Evolutionary conservation across 2,888 invertebrate species (phyloP), one percentile per base, ranked within the genome.

Genomic region (Achlya flavicornis): DNA sequence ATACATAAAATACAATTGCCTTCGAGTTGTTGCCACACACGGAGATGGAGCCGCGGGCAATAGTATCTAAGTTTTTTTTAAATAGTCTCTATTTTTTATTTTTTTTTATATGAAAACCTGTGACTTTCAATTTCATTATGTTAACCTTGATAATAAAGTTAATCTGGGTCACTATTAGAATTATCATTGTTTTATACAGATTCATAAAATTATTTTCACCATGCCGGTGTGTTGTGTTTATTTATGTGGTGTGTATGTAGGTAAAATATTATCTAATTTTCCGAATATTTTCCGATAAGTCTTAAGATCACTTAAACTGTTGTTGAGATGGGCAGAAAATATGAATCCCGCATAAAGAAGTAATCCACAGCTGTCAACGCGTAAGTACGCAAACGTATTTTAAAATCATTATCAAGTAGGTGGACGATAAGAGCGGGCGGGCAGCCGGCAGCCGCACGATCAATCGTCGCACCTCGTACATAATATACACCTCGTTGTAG

Each of bases 321-420:
- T 26, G 26, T 26, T 43, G 43, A 43, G 43, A 43, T 46, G 5
- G 6, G 46, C 14, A 46, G n/a, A 46, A 14, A 46, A 46, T n/a
- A 46, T 53, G 63, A 73, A 64, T 60, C 62, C 67, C 68, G 66
- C 71, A 75, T 70, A 66, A 74, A 70, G 66, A 74, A 77, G 66
- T 87, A 86, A 87, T 85, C 87, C 83, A 69, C 67, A 81, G 78
- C 80, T 89, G 89, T 86, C 89, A 88, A 68, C 74, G 67, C 67
- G 73, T 86, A 85, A 88, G 86, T 86, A 85, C 78, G 81, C 80
- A 87, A 89, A 85, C 84, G 85, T 88, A 88, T 89, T 91, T 89
- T 87, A 88, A 87, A 88, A 88, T 89, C 83, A 89, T 89, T 90
- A 91, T 91, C 90, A 88, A 85, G 85, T 84, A 85, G 78, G 74